Evolutionary conservation across 2,797 vertebrate genomes (phyloP), one percentile per base, ranked within the genome.

Genomic region (Diplodus puntazzo): DNA sequence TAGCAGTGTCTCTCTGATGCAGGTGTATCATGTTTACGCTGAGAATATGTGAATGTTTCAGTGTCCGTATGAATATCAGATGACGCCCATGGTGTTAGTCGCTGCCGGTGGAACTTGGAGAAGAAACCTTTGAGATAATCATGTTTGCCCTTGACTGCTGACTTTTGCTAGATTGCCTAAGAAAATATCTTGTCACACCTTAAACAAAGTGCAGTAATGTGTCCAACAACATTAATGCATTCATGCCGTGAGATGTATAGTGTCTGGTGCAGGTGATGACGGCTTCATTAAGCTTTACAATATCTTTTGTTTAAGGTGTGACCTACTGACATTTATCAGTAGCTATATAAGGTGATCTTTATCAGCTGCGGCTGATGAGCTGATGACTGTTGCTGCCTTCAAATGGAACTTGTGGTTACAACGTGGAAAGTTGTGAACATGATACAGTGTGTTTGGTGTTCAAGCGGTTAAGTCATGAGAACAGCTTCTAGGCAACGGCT

Each of bases 261-360:
- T 62, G 64, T 46, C 58, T 46, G 50, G 49, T 65, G 60, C 49
- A 58, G 48, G 49, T 69, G 1, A 60, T 2, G 14, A 83, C 60
- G 53, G 43, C 69, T 55, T 78, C 3, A 46, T 74, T 17, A 65
- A 77, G 66, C 83, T 77, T 77, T 45, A 0, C 23, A 13, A 5
- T 59, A 16, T 55, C 30, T 85, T 81, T 84, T 91, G 87, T 89
- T 90, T 87, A 91, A 88, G 10, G 85, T 90, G 91, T 88, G 92
- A 87, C 88, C 27, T 34, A 69, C 57, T 67, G 43, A 12, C 65
- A 42, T 67, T 16, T 63, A 74, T 86, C 13, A 59, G 39, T 65
- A 62, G 74, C 52, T 43, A 66, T 71, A 68, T 25, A 46, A 73
- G 67, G 43, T 62, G 76, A 34, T 79, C 48, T 77, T 16, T 73